Base-by-base conservation (phyloP, 2,888 invertebrate species). In the Labia minor region DNA sequence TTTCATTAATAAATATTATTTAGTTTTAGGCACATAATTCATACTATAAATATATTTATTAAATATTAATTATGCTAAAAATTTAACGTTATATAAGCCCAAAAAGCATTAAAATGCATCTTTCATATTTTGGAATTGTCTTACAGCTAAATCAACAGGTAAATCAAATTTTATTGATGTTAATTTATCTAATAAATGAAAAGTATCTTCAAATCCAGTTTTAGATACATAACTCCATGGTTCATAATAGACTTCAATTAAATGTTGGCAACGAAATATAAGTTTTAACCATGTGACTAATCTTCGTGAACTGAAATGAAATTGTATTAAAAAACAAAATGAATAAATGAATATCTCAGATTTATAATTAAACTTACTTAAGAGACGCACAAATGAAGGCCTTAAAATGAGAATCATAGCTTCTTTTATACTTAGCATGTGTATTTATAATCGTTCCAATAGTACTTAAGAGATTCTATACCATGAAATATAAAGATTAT, bases 121-220 rank as follows among this genome's bases (percentile, higher is more conserved):
- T 82, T 92, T 95, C 77, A 98, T 97, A 81, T 96, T 96, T 76
- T 94, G 92, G 77, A 99, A 95, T 75, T 97, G 96, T 75, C 95
- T 86, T 61, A 99, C 88, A 61, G 99, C 98, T 73, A 98, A 82
- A 79, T 99, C 97, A 16, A 96, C 92, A 0, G 98, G 97, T 74
- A 99, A 82, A 76, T 93, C 90, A 79, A 97, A 98, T 75, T 92
- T 89, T 74, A 89, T 86, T 66, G 85, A 84, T 66, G 89, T 89
- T 66, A 99, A 81, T 67, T 86, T 86, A 75, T 98, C 97, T 73
- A 99, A 81, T 68, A 95, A 90, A 72, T 90, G 89, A 71, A 97
- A 81, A 19, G 95, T 87, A 78, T 99, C 99, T 77, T 96, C 95
- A 77, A 98, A 98, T 63, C 96, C 97, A 72, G 98, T 98, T 78